Evolutionary conservation across 2,888 invertebrate genomes (phyloP).

Genomic region (Cephonodes hylas): DNA sequence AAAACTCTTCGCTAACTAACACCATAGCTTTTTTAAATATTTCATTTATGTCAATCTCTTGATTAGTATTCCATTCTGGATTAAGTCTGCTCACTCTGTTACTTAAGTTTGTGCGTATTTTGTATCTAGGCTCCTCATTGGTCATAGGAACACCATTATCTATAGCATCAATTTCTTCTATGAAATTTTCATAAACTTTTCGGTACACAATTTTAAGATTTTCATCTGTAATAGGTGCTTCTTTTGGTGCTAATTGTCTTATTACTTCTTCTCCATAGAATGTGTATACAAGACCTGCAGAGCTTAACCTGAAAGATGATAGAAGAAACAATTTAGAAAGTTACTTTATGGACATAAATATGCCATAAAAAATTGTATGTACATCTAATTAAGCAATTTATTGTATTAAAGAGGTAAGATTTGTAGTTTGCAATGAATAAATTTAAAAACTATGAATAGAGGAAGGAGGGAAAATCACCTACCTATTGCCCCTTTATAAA

Average conservation of each 20-base stretch:
- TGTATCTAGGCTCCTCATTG: conserved; percentile 86
- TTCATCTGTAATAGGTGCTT: conserved; percentile 60
- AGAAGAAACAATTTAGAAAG: too few relatives aligned
- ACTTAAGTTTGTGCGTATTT: conserved; percentile 89
- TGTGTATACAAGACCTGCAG: conserved; percentile 95
- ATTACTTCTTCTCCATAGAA: conserved; percentile 93
- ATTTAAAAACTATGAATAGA: too few relatives aligned
- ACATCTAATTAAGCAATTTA: too few relatives aligned
- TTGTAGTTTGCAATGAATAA: too few relatives aligned
- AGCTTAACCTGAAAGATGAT: conserved; percentile 87
- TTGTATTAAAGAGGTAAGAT: too few relatives aligned
- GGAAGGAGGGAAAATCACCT: too few relatives aligned
- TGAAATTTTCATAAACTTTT: conserved; percentile 91
- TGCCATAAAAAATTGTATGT: too few relatives aligned
- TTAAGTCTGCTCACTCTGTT: conserved; percentile 89
- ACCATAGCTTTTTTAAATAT: conserved; percentile 89
- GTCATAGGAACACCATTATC: conserved; percentile 97
- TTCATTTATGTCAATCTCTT: conserved; percentile 76
- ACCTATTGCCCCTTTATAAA: too few relatives aligned
- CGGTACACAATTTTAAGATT: conserved; percentile 82
- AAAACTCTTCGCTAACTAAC: conserved; percentile 90
- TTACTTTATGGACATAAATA: too few relatives aligned
- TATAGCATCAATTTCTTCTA: conserved; percentile 97
- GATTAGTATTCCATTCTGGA: conserved; percentile 89
- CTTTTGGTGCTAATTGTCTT: conserved; percentile 72